These are phyloP conservation scores for Rhyzopertha dominica DNA, from an alignment of 1,140 invertebrate species.

Conservation along the genomic window DNA sequence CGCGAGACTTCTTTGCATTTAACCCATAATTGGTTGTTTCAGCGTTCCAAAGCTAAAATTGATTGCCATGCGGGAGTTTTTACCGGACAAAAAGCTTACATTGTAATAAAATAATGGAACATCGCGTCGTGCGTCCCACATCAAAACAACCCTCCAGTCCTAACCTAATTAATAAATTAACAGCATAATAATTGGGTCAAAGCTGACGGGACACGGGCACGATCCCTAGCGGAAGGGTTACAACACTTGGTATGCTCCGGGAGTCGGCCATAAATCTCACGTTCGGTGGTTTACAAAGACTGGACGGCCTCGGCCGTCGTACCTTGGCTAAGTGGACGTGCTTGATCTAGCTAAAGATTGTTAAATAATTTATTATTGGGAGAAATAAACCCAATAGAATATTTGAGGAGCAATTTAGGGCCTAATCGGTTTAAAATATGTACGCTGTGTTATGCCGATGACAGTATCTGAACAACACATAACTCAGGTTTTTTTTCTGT, in stretches of 20 bases:
- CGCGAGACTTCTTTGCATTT: background rate
- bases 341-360: background rate
- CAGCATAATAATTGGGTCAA: conserved; percentile 8
- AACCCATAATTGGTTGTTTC: background rate
- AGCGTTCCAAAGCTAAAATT: background rate
- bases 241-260: conserved; percentile 3
- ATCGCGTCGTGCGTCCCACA: background rate
- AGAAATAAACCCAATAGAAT: background rate
- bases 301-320: conserved; percentile 6
- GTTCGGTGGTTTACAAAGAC: conserved; percentile 9
- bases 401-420: background rate
- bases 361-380: background rate
- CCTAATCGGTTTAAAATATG: background rate
- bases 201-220: background rate
- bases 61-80: background rate
- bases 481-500: background rate
- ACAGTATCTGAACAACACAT: background rate
- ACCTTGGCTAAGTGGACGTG: background rate
- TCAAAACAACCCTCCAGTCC: conserved; percentile 5
- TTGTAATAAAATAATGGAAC: background rate
- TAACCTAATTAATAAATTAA: conserved; percentile 9
- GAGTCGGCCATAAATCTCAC: conserved; percentile 8
- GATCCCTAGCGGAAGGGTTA: conserved; percentile 5
- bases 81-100: background rate
- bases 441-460: background rate